phyloP scores from a whole-genome alignment of 2,113 vertebrate genomes.

The Macaca fascicularis region T2T-MFA8v1.1 NC_088391.1:84531501-84532000 shows the following conservation, averaged over 20 bases:
- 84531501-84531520: neutral
- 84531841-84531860: neutral
- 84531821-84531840: neutral
- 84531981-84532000: neutral
- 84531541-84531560: neutral
- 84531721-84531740: neutral
- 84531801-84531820: neutral
- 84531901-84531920: neutral
- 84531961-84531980: neutral
- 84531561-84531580: neutral
- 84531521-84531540: neutral
- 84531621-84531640: too few species aligned
- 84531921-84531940: neutral
- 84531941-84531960: neutral
- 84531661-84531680: accelerated
- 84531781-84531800: neutral
- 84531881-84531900: neutral
- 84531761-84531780: neutral
- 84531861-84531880: neutral
- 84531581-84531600: neutral
- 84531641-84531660: too few species aligned
- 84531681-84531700: neutral
- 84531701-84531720: neutral
- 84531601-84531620: neutral
- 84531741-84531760: neutral